Conservation (phyloP, 2,113 vertebrate species). For the Phycodurus eques region DNA sequence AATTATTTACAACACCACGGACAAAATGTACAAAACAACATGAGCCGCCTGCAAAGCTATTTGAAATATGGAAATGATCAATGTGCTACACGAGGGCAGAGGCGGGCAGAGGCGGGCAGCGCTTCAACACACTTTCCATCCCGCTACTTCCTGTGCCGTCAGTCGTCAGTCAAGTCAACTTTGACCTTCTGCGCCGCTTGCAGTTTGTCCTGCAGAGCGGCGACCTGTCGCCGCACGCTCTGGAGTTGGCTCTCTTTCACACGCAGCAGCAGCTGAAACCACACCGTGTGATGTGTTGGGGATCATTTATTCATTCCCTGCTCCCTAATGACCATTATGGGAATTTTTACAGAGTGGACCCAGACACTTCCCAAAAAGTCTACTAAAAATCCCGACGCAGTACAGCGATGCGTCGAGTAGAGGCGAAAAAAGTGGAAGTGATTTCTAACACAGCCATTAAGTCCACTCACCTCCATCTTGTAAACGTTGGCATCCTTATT, state of each 20-base stretch:
- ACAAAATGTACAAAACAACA: not conserved
- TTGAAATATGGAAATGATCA: not conserved
- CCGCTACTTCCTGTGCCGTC: not conserved
- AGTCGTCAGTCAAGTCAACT: not conserved
- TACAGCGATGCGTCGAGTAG: not conserved
- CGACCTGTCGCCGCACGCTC: slow-evolving; percentile 68
- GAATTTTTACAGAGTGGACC: not conserved
- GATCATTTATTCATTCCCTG: not conserved
- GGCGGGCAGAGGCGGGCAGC: not conserved
- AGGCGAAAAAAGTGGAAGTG: no score
- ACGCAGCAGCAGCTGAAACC: slow-evolving; percentile 53
- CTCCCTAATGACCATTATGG: not conserved
- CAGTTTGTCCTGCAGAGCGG: slow-evolving; percentile 66
- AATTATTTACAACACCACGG: not conserved
- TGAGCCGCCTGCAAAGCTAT: not conserved
- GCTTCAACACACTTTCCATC: not conserved
- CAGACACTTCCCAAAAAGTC: not conserved
- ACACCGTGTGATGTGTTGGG: not conserved
- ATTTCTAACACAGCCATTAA: not conserved
- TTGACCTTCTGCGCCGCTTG: slow-evolving; percentile 57
- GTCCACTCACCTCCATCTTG: slow-evolving; percentile 63
- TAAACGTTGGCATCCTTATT: slow-evolving; percentile 49
- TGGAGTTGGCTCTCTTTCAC: slow-evolving; percentile 71
- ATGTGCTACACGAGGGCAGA: not conserved
- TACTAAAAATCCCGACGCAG: not conserved